Evolutionary conservation across 2,888 invertebrate genomes (phyloP).

Genomic region (Baronia brevicornis): DNA sequence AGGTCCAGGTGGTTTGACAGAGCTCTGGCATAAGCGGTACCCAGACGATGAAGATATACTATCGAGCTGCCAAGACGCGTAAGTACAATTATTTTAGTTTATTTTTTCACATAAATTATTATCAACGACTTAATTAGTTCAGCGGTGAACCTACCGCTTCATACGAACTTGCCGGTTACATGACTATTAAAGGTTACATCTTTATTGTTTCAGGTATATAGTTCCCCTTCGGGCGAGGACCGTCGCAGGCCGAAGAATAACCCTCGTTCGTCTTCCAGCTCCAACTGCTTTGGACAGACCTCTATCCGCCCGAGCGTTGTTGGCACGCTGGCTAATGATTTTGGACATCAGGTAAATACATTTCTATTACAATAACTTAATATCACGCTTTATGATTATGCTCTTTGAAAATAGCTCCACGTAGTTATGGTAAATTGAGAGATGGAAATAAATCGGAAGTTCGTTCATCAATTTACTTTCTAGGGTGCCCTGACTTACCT

Average conservation of each 20-base stretch:
- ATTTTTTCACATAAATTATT: no score
- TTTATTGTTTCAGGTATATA: constrained; percentile 47
- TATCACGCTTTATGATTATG: no score
- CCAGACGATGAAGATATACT: constrained; percentile 65
- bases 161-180: no score
- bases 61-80: constrained; percentile 68
- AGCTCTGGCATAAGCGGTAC: constrained; percentile 57
- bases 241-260: constrained; percentile 47
- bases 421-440: no score
- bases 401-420: no score
- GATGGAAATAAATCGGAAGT: no score
- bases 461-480: no score
- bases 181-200: no score
- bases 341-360: constrained; percentile 51
- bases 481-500: no score
- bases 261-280: constrained; percentile 54
- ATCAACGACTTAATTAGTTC: no score
- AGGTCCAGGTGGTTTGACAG: constrained; percentile 53
- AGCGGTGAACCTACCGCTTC: no score
- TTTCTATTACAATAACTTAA: no score
- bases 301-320: constrained; percentile 50
- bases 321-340: constrained; percentile 65
- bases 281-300: constrained; percentile 45
- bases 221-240: constrained; percentile 51
- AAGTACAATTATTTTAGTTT: constrained; percentile 25